Evolutionary conservation across 2,113 vertebrate genomes (phyloP).

Genomic region (Chaetops frenatus): DNA sequence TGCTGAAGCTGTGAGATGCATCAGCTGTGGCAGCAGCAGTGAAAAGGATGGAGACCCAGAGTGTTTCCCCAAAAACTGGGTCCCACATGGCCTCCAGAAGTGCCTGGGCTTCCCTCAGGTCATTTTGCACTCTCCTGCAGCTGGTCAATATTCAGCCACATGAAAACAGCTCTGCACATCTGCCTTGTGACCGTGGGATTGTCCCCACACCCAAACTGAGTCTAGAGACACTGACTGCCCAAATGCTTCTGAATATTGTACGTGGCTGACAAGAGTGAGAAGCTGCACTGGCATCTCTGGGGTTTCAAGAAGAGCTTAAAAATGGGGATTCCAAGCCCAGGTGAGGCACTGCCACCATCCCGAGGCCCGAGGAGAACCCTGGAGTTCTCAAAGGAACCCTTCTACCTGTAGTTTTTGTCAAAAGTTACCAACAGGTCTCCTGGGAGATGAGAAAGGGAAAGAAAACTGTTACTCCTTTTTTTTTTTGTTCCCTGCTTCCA

Average conservation of each 20-base stretch:
- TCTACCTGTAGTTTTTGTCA: background rate
- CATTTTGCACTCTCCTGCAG: background rate
- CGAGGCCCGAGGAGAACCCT: background rate
- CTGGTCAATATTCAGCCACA: background rate
- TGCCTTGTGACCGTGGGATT: background rate
- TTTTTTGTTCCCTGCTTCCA: background rate
- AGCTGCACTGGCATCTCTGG: background rate
- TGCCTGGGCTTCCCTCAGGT: background rate
- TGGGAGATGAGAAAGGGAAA: background rate
- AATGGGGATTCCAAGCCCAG: rapidly evolving
- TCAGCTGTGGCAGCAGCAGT: background rate
- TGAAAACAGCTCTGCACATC: rapidly evolving
- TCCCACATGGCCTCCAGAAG: background rate
- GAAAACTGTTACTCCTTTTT: background rate
- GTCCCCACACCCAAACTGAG: background rate
- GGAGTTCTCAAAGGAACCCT: background rate
- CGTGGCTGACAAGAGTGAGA: background rate
- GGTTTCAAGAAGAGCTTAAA: background rate
- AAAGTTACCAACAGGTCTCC: background rate
- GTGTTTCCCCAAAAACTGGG: background rate
- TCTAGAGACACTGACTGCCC: background rate
- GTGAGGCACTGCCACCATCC: background rate
- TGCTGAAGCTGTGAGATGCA: background rate
- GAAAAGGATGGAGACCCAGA: background rate
- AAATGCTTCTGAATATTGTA: background rate